A percentile compares a stretch with the other conserved stretches of the same genome.
phyloP scores from a whole-genome alignment of 2,888 invertebrate species.

The Cheilosia variabilis region DNA sequence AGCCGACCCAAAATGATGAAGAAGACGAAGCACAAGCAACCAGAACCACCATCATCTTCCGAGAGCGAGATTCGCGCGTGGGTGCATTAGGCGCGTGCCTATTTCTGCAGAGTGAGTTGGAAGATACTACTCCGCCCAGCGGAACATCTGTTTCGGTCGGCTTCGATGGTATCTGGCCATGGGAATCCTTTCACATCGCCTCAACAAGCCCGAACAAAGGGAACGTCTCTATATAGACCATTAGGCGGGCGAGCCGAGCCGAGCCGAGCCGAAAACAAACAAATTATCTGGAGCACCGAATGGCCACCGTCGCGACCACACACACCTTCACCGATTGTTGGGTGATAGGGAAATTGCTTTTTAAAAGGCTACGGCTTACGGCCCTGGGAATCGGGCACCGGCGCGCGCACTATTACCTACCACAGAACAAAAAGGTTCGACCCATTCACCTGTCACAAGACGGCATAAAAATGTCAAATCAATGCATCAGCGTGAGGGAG shows the following conservation, averaged over 20 bases:
- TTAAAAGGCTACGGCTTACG: slow-evolving; percentile 67
- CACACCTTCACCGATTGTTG: slow-evolving; percentile 59
- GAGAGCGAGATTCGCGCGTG: slow-evolving; percentile 56
- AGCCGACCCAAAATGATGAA: slow-evolving; percentile 13
- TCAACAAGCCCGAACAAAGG: slow-evolving; percentile 35
- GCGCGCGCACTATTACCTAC: slow-evolving; percentile 48
- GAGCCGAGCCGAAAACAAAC: slow-evolving; percentile 43
- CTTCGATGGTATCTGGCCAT: slow-evolving; percentile 30
- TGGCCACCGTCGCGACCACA: slow-evolving; percentile 69
- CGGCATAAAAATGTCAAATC: slow-evolving; percentile 66
- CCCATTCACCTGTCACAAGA: slow-evolving; percentile 66
- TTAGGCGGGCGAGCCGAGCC: slow-evolving; percentile 10
- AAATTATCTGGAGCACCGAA: slow-evolving; percentile 71
- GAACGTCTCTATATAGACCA: slow-evolving; percentile 35
- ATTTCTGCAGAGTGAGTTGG: slow-evolving; percentile 53
- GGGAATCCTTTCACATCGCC: slow-evolving; percentile 61
- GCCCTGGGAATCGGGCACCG: slow-evolving; percentile 59
- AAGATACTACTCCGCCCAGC: slow-evolving; percentile 28
- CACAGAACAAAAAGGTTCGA: slow-evolving; percentile 70
- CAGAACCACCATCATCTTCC: background rate
- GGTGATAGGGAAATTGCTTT: slow-evolving; percentile 66
- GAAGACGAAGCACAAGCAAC: slow-evolving; percentile 10
- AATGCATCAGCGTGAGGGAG: slow-evolving; percentile 48
- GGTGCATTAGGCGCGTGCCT: slow-evolving; percentile 70
- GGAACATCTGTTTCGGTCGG: slow-evolving; percentile 45